Evolutionary conservation across 2,888 invertebrate genomes (phyloP), one percentile per base, ranked within the genome.

Genomic region (Lasioglossum zephyrum): DNA sequence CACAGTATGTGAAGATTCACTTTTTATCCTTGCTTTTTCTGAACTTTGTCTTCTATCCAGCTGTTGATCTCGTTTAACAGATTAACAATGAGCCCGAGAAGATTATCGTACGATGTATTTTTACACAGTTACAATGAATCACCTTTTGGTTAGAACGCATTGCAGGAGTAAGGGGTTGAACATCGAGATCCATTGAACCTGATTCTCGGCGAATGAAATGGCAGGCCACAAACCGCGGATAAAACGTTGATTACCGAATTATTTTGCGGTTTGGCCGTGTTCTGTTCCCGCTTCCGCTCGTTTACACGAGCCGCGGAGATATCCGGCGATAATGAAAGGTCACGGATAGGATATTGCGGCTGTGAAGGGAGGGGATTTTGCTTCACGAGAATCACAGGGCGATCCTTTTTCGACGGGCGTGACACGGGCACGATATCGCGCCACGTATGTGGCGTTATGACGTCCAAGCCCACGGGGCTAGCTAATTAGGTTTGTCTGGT

Each of bases 221-320:
- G 72, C 74, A 75, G 69, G 5, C 39, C 39, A 47, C 18, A 57
- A 49, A 6, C n/a, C 70, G 47, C 26, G 74, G 87, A 79, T 87
- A 88, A 76, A 75, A 66, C n/a, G 70, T 70, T 73, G 77, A 88
- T 87, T 82, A 78, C 79, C 82, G 72, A 79, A 84, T 84, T 82
- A 87, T 78, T 80, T 80, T 66, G 80, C 47, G 60, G 73, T 66
- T 76, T 70, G 53, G 47, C 73, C 41, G 3, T 11, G 13, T 36
- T 44, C 31, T 22, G 11, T 18, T 18, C 36, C 44, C 31, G 66
- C 8, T 36, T 16, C 63, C 31, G 63, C 63, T 66, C 60, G 60
- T 60, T 66, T 36, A 22, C 31, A 60, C 60, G 66, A 18, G 8
- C 66, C 36, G 11, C 31, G 8, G 18, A 31, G 36, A 18, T 36